phyloP scores from a whole-genome alignment of 2,797 vertebrate genomes.

The Sorex maritimensis region DNA sequence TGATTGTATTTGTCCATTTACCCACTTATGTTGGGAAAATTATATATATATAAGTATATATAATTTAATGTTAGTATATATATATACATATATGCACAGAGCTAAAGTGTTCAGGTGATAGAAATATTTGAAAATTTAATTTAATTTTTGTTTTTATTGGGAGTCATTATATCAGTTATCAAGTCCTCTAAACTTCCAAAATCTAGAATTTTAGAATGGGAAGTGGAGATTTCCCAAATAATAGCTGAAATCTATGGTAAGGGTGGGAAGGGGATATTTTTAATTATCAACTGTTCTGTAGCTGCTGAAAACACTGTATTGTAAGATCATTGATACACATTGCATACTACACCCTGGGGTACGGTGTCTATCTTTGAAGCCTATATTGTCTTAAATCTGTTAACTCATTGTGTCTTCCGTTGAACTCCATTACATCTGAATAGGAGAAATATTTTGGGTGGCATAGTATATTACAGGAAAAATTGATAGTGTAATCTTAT shows the following conservation, averaged over 20 bases:
- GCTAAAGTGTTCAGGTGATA: background rate
- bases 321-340: background rate
- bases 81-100: background rate
- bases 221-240: background rate
- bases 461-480: background rate
- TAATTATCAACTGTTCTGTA: background rate
- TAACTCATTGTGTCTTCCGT: constrained; percentile 20
- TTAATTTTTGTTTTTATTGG: background rate
- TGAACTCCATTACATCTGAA: background rate
- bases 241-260: background rate
- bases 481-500: background rate
- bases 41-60: too few relatives aligned
- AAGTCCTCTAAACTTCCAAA: constrained; percentile 21
- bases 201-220: background rate
- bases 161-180: background rate
- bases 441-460: background rate
- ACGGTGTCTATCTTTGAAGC: background rate
- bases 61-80: too few relatives aligned
- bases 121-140: background rate
- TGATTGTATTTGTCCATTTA: background rate
- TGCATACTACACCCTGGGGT: background rate
- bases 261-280: background rate
- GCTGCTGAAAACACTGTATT: background rate
- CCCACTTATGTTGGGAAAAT: background rate
- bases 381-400: background rate